A percentile compares a stretch with the other conserved stretches of the same genome.
Evolutionary conservation across 2,113 vertebrate genomes (phyloP).

Genomic region (Centropus bengalensis): DNA sequence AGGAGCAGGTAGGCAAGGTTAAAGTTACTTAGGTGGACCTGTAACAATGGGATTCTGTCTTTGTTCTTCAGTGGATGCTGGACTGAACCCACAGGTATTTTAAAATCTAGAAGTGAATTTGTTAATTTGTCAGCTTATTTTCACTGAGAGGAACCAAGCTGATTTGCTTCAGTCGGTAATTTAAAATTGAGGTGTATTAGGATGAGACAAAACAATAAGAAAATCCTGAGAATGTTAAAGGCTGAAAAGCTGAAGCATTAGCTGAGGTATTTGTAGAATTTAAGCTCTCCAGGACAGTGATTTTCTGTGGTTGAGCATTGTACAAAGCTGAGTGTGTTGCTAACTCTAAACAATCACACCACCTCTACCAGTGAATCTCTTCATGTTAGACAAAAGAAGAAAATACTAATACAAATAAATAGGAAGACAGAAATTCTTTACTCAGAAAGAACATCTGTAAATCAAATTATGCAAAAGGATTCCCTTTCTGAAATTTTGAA

Average conservation of each 20-base stretch:
- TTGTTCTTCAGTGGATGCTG: not conserved
- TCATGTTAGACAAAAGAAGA: not conserved
- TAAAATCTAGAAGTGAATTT: not conserved
- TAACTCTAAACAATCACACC: not conserved
- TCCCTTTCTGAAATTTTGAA: not conserved
- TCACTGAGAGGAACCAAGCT: not conserved
- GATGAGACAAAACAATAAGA: not conserved
- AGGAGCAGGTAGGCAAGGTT: not conserved
- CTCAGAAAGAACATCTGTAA: not conserved
- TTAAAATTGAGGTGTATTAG: not conserved
- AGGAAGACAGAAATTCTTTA: not conserved
- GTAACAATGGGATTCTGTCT: not conserved
- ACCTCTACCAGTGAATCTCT: not conserved
- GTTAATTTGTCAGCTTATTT: not conserved
- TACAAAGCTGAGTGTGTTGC: not conserved
- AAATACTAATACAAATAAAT: not conserved
- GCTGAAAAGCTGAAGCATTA: slow-evolving; percentile 6
- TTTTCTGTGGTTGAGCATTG: not conserved
- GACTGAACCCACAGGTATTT: not conserved
- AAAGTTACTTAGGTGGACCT: not conserved
- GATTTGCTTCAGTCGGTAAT: not conserved
- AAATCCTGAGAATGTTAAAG: not conserved
- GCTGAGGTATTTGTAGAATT: slow-evolving; percentile 28
- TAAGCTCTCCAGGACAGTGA: not conserved
- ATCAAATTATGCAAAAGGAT: not conserved